Evolutionary conservation across 2,888 invertebrate species (phyloP).

Genomic region (Zhengitettix transpicula): DNA sequence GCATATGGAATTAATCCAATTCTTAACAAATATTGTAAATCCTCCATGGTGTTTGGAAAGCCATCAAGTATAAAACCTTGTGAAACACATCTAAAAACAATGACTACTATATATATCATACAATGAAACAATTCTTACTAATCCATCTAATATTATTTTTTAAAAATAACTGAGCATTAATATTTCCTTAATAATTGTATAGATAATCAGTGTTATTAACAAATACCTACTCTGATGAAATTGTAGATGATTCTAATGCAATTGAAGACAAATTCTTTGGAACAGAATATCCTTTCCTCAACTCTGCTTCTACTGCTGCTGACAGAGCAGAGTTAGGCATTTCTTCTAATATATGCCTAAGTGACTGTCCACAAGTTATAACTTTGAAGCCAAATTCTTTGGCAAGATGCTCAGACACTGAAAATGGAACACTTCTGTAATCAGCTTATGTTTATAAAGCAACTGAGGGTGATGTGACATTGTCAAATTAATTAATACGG

Average conservation of each 20-base stretch:
- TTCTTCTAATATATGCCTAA: background rate
- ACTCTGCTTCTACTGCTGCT: background rate
- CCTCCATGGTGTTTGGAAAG: slow-evolving; percentile 34
- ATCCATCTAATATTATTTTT: too few species aligned
- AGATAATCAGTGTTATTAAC: background rate
- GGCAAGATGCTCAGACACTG: background rate
- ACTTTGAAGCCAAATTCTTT: background rate
- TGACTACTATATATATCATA: background rate
- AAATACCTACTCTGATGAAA: background rate
- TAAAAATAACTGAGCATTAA: background rate
- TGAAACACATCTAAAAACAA: slow-evolving; percentile 29
- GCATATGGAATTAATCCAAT: slow-evolving; percentile 38
- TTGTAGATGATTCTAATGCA: background rate
- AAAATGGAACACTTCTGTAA: too few species aligned
- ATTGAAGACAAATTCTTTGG: background rate
- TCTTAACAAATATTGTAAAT: slow-evolving; percentile 31
- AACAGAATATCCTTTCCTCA: background rate
- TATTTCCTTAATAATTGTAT: background rate
- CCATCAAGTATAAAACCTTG: slow-evolving; percentile 47
- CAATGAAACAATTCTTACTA: too few species aligned
- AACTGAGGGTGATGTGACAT: too few species aligned
- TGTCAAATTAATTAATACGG: too few species aligned
- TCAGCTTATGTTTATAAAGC: too few species aligned
- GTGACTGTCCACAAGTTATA: background rate
- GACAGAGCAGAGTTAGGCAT: background rate